Evolutionary conservation across 2,888 invertebrate species (phyloP), one percentile per base, ranked within the genome.

Genomic region (Caenorhabditis sp.): DNA sequence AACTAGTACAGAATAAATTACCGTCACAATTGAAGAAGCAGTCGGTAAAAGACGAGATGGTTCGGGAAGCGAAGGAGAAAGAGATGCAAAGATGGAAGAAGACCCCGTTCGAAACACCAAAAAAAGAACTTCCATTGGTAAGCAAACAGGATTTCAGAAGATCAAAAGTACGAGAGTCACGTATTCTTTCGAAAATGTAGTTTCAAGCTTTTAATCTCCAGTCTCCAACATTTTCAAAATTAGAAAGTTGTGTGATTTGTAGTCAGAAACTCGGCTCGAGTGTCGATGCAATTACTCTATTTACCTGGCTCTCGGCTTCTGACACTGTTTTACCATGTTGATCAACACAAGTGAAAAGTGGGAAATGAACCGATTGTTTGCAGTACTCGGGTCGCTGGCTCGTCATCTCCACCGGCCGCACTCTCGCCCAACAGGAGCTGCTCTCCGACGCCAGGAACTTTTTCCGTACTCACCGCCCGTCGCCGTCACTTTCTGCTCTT

Each of bases 371-470:
- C 35, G 15, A 50, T 20, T 65, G 15, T 74, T 74, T 74, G 61
- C 74, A 75, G 75, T 68, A 75, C 63, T 68, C 68, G 37, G 70
- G 62, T 56, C 75, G 68, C 32, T 75, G 75, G 75, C 46, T 63
- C 20, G 75, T 63, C 50, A 56, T 75, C 11, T 68, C 75, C 15
- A 75, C 75, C 22, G 75, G 75, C 4, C 62, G 62, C 17, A 70
- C 75, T 22, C 50, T 37, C 2, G 75, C 62, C 20, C 75, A 75
- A 39, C 56, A 58, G 22, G 68, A 70, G 41, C 53, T 75, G 9
- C 45, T 70, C 17, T 11, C 63, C 13, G 68, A 75, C 35, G 75
- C 75, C 8, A 63, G 45, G 17, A 9, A 11, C 1, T 75, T 58
- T 32, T 52, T 75, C 13, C 26, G n/a, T 27, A 58, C 32, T n/a